A percentile compares a stretch with the other conserved stretches of the same genome.
Evolutionary conservation across 2,888 invertebrate species (phyloP).

Genomic region (Epiblema foenella): DNA sequence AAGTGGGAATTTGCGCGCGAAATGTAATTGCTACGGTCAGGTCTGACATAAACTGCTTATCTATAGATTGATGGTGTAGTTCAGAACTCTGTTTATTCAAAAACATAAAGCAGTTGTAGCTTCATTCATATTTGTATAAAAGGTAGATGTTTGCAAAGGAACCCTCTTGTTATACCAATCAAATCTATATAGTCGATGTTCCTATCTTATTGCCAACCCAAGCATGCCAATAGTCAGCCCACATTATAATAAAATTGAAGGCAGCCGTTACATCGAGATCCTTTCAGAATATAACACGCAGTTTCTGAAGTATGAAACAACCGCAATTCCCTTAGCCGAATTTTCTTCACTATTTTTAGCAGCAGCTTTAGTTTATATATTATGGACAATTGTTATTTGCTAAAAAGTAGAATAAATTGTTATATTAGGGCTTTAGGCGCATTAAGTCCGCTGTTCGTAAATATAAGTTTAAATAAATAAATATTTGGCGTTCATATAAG

Average conservation of each 20-base stretch:
- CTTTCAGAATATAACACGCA: slow-evolving; percentile 31
- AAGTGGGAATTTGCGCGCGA: too few relatives aligned
- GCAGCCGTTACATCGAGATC: slow-evolving; percentile 30
- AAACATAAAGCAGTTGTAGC: background rate
- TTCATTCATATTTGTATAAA: background rate
- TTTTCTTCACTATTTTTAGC: background rate
- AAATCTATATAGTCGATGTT: slow-evolving; percentile 35
- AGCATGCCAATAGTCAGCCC: slow-evolving; percentile 13
- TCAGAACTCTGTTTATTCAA: background rate
- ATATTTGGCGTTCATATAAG: too few relatives aligned
- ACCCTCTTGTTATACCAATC: slow-evolving; percentile 31
- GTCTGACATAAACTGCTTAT: slow-evolving; percentile 6
- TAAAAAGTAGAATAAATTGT: too few relatives aligned
- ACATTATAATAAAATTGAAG: slow-evolving; percentile 39
- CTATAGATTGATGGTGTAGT: background rate
- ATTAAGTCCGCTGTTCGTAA: too few relatives aligned
- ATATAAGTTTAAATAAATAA: too few relatives aligned
- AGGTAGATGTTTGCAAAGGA: background rate
- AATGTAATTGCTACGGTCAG: too few relatives aligned
- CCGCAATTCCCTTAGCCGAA: slow-evolving; percentile 9
- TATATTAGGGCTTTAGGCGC: background rate
- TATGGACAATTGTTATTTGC: background rate
- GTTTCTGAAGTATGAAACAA: slow-evolving; percentile 5
- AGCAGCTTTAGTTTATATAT: background rate
- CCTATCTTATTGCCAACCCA: slow-evolving; percentile 13